Evolutionary conservation across 2,797 vertebrate genomes (phyloP).

Genomic region (Chrysocyon brachyurus): DNA sequence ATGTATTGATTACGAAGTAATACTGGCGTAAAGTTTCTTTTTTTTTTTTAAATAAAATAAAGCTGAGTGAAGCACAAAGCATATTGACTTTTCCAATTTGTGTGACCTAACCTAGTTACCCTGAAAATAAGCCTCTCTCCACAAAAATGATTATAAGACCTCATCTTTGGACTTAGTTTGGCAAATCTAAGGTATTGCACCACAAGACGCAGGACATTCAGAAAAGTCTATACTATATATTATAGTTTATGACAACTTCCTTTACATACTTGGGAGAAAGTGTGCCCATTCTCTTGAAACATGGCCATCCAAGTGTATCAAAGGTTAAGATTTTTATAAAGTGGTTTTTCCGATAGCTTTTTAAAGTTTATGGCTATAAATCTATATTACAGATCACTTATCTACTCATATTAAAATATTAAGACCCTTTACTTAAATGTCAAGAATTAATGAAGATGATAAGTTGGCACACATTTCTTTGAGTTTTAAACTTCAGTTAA

Average conservation of each 20-base stretch:
- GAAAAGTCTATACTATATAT: neutral
- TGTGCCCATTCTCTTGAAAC: conserved; percentile 51
- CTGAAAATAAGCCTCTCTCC: neutral
- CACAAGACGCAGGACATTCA: neutral
- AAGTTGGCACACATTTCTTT: neutral
- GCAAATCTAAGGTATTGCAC: neutral
- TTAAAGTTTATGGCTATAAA: conserved; percentile 64
- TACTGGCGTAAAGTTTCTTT: neutral
- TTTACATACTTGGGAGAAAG: neutral
- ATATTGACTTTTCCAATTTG: neutral
- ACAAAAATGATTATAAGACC: neutral
- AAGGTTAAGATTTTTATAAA: conserved; percentile 69
- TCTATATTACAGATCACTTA: conserved; percentile 47
- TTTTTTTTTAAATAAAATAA: neutral
- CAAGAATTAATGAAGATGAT: conserved; percentile 63
- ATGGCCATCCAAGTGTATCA: neutral
- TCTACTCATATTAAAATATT: conserved; percentile 59
- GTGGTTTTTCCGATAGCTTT: conserved; percentile 33
- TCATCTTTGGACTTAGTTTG: neutral
- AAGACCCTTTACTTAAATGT: conserved; percentile 76
- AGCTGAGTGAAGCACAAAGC: neutral
- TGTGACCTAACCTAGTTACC: neutral
- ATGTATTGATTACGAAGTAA: neutral
- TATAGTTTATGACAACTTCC: neutral
- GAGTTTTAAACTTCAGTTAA: conserved; percentile 64